Evolutionary conservation across 64 coral and sea anemone genomes (phyloP).

Genomic region (Cladopsammia gracilis): DNA sequence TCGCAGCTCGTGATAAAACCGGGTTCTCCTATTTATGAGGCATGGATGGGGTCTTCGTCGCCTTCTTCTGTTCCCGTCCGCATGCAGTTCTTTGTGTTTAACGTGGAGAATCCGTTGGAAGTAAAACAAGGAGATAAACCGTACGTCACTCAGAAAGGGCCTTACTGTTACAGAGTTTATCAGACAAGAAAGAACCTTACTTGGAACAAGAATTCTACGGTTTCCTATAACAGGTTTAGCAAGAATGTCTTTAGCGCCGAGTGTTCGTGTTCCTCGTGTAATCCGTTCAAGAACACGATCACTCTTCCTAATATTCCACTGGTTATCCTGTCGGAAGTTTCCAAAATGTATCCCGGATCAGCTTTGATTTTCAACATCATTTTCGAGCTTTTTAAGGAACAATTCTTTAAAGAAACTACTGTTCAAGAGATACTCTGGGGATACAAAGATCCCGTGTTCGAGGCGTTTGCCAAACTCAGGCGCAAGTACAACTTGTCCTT

Average conservation of each 20-base stretch:
- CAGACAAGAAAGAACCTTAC: constrained; percentile 73
- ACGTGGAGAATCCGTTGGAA: constrained; percentile 73
- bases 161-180: constrained; percentile 77
- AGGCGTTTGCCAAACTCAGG: constrained; percentile 52
- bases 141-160: constrained; percentile 65
- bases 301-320: constrained; percentile 73
- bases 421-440: constrained; percentile 81
- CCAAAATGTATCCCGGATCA: constrained; percentile 57
- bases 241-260: constrained; percentile 66
- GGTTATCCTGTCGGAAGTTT: constrained; percentile 65
- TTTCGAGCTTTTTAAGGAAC: constrained; percentile 66
- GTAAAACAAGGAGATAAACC: constrained; percentile 60
- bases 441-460: constrained; percentile 77
- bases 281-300: constrained; percentile 42
- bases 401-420: constrained; percentile 60
- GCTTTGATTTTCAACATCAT: constrained; percentile 52
- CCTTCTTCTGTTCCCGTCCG: constrained; percentile 65
- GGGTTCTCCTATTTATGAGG: constrained; percentile 28
- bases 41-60: constrained; percentile 65
- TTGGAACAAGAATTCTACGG: constrained; percentile 50
- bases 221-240: constrained; percentile 76
- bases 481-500: constrained; percentile 62
- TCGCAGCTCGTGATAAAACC: constrained; percentile 64
- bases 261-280: constrained; percentile 53
- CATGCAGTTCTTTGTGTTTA: constrained; percentile 78